A percentile compares a stretch with the other conserved stretches of the same genome.
Evolutionary conservation across 1,140 invertebrate species (phyloP).

Genomic region (Caerostris darwini): DNA sequence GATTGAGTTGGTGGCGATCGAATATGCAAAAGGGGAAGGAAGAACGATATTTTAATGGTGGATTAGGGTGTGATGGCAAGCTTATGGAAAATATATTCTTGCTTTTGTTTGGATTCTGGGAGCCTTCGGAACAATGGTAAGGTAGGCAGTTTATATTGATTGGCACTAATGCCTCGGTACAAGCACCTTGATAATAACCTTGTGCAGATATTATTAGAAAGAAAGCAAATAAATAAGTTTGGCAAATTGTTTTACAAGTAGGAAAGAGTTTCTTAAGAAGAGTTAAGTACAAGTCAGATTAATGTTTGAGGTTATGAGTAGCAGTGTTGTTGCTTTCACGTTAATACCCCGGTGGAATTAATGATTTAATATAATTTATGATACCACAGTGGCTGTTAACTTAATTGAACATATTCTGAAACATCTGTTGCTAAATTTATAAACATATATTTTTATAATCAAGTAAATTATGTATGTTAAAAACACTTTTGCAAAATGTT

Average conservation of each 20-base stretch:
- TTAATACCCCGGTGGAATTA: no score
- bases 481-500: no score
- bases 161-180: constrained; percentile 43
- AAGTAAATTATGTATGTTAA: no score
- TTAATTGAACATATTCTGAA: no score
- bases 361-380: no score
- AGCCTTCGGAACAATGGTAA: not conserved
- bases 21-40: constrained; percentile 43
- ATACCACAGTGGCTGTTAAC: no score
- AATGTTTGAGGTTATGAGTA: not conserved
- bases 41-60: constrained; percentile 62
- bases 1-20: constrained; percentile 51
- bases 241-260: constrained; percentile 43
- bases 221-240: constrained; percentile 51
- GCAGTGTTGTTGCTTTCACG: not conserved
- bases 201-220: not conserved
- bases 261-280: not conserved
- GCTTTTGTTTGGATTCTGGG: not conserved
- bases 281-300: not conserved
- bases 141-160: constrained; percentile 53
- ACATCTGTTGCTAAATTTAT: no score
- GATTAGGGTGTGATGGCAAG: constrained; percentile 52
- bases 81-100: constrained; percentile 24
- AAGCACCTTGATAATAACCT: constrained; percentile 12
- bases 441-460: no score